Conservation (phyloP, 2,888 invertebrate species). For the Tetheella fluctuosa region DNA sequence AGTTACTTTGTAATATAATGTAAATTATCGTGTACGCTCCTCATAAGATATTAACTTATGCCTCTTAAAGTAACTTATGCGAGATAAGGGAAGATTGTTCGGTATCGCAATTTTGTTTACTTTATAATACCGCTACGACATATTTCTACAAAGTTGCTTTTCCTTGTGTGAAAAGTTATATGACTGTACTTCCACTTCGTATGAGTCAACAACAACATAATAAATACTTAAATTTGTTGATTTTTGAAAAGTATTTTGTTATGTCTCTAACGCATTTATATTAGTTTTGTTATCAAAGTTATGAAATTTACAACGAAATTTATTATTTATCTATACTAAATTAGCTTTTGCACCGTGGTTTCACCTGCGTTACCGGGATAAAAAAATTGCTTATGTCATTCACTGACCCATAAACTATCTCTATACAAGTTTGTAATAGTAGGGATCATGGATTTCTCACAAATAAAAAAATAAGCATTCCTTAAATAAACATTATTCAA, state of each 20-base stretch:
- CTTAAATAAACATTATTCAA: no score
- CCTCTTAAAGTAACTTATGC: conserved; percentile 24
- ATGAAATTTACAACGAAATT: no score
- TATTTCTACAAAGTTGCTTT: conserved; percentile 17
- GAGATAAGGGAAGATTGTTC: conserved; percentile 33
- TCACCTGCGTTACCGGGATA: no score
- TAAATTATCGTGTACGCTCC: conserved; percentile 4
- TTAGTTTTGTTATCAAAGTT: no score
- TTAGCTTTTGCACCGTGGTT: no score
- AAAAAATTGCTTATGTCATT: no score
- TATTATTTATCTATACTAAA: no score
- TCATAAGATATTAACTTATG: conserved; percentile 15
- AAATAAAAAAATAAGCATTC: no score
- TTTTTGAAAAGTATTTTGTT: background rate
- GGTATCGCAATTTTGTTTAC: conserved; percentile 33
- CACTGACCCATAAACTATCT: no score
- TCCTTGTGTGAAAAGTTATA: background rate
- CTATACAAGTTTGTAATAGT: no score
- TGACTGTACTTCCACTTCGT: background rate
- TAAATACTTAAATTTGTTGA: background rate
- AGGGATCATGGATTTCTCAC: no score
- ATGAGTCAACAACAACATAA: background rate
- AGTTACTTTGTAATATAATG: conserved; percentile 12
- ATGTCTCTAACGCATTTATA: no score
- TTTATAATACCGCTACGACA: conserved; percentile 23